A percentile compares a stretch with the other conserved stretches of the same genome.
phyloP scores from a whole-genome alignment of 92 coral and sea anemone genomes.

The Parazoanthus atlanticus region DNA sequence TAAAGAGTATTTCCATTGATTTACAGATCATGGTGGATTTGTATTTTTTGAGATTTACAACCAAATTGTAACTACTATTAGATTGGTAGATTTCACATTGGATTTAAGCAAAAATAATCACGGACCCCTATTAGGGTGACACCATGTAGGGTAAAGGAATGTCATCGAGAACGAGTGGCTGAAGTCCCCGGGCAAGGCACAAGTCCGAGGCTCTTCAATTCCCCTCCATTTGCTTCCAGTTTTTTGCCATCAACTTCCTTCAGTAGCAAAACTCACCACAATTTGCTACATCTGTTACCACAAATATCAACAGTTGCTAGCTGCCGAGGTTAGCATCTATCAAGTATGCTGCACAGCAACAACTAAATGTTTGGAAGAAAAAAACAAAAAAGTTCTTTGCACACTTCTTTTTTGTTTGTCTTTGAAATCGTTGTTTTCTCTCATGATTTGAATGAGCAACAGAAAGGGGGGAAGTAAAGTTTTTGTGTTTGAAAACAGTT shows the following conservation, averaged over 20 bases:
- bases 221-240: not conserved
- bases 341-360: not conserved
- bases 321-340: not conserved
- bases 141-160: not conserved
- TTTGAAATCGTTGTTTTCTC: not conserved
- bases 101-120: too few species aligned
- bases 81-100: too few species aligned
- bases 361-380: too few species aligned
- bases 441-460: not conserved
- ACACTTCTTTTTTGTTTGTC: not conserved
- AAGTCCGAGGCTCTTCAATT: not conserved
- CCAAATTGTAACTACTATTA: too few species aligned
- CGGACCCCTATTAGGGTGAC: not conserved
- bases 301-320: not conserved
- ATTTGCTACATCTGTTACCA: not conserved
- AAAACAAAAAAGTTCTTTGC: not conserved
- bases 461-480: not conserved
- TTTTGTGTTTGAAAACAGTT: constrained; percentile 12
- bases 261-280: not conserved
- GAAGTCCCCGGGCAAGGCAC: too few species aligned
- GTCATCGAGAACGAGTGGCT: not conserved
- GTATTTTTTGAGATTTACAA: too few species aligned
- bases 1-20: too few species aligned
- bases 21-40: too few species aligned
- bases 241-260: too few species aligned